Base-by-base conservation (phyloP, 2,888 invertebrate species). In the Papilio protenor region DNA sequence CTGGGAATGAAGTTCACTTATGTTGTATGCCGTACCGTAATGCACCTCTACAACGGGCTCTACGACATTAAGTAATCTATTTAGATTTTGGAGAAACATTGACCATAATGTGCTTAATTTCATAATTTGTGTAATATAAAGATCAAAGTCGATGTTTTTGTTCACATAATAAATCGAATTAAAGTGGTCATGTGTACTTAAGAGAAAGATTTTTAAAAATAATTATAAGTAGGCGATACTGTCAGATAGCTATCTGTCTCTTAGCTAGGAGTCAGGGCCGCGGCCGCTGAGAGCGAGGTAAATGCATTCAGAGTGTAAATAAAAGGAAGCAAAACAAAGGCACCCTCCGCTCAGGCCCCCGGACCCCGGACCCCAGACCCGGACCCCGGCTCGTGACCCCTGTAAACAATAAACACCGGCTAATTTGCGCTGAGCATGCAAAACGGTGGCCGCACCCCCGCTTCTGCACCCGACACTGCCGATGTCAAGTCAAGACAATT, bases 381-480 rank as follows among this genome's bases (percentile, higher is more conserved):
- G 55, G 55, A n/a, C 69, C 16, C 33, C 57, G 40, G 6, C 81
- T 81, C 81, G 73, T 40, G n/a, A 80, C 78, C 66, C 78, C 70
- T 80, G 55, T 78, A 84, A 83, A 84, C 85, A 86, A 85, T 85
- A 84, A 84, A 83, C 82, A 85, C 82, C 81, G 81, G 83, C 84
- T 85, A 84, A 86, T 86, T 81, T 83, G 79, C 80, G 88, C 88
- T 87, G 88, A 89, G 84, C 88, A 89, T 89, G 89, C 87, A 86
- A 84, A 86, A 77, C 75, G 75, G 59, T n/a, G 27, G 61, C 27
- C 55, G 74, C 66, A 18, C 73, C 45, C 71, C 73, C 73, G 73
- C 52, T 11, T 27, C 45, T 27, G 61, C 14, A 52, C 59, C 61
- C 21, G 23, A 8, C 40, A 14, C 49, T 23, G 71, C 14, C 49